phyloP scores from a whole-genome alignment of 2,113 vertebrate species.

The Turnix velox region DNA sequence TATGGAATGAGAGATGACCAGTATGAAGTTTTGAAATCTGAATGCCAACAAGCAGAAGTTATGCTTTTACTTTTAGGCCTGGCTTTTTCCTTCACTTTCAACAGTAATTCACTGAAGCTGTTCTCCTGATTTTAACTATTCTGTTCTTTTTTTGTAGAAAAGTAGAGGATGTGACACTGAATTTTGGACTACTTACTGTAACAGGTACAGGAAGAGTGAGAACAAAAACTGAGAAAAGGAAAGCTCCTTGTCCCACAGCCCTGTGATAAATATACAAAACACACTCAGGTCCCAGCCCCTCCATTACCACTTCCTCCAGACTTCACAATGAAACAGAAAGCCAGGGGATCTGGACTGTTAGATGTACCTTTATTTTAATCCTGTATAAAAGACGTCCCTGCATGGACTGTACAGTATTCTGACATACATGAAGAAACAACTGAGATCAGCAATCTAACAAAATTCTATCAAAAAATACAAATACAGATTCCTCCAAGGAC shows the following conservation, averaged over 20 bases:
- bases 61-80: neutral
- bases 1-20: neutral
- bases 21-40: neutral
- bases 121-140: neutral
- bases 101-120: neutral
- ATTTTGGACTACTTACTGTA: neutral
- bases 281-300: neutral
- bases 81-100: neutral
- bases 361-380: neutral
- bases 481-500: neutral
- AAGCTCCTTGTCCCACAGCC: neutral
- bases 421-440: neutral
- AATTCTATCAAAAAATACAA: neutral
- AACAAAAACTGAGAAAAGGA: neutral
- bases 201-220: neutral
- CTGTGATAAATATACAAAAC: neutral
- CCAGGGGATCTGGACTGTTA: neutral
- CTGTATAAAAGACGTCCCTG: neutral
- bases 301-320: neutral
- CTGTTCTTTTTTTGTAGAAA: neutral
- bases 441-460: neutral
- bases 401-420: neutral
- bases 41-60: neutral
- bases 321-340: neutral
- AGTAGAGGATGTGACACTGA: neutral